phyloP scores from a whole-genome alignment of 1,140 invertebrate genomes.

The Euborellia annulipes region DNA sequence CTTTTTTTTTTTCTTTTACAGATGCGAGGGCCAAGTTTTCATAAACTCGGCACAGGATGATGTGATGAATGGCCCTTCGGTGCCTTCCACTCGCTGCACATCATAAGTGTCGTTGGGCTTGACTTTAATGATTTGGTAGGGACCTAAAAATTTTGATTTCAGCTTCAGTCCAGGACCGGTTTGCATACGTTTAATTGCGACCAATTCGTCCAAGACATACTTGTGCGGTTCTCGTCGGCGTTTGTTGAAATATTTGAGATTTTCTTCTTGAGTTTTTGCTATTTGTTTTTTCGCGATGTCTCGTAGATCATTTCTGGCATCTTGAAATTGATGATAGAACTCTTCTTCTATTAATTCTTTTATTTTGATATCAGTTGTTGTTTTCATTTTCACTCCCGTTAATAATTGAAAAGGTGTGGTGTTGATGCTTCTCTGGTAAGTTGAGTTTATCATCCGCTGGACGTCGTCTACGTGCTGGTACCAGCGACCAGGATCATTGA shows the following conservation, averaged over 20 bases:
- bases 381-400: conserved; percentile 18
- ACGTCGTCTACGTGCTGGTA: conserved; percentile 18
- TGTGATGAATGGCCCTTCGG: conserved; percentile 17
- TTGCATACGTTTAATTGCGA: conserved; percentile 17
- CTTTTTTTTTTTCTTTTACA: too few relatives aligned
- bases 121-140: conserved; percentile 13
- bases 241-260: conserved; percentile 17
- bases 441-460: conserved; percentile 21
- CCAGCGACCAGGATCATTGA: conserved; percentile 19
- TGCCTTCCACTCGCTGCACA: conserved; percentile 14
- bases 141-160: conserved; percentile 15
- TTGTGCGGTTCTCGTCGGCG: conserved; percentile 12
- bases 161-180: conserved; percentile 13
- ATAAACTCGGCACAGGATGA: conserved; percentile 19
- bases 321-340: conserved; percentile 6
- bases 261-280: conserved; percentile 20
- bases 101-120: conserved; percentile 20
- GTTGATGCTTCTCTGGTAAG: conserved; percentile 20
- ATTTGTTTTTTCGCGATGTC: conserved; percentile 18
- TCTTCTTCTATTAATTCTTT: conserved; percentile 12
- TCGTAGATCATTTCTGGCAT: conserved; percentile 15
- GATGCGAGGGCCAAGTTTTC: too few relatives aligned
- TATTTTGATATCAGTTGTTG: conserved; percentile 15
- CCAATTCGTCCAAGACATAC: conserved; percentile 17
- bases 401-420: conserved; percentile 23